Evolutionary conservation across 2,113 vertebrate genomes (phyloP).

Genomic region (Saguinus midas): DNA sequence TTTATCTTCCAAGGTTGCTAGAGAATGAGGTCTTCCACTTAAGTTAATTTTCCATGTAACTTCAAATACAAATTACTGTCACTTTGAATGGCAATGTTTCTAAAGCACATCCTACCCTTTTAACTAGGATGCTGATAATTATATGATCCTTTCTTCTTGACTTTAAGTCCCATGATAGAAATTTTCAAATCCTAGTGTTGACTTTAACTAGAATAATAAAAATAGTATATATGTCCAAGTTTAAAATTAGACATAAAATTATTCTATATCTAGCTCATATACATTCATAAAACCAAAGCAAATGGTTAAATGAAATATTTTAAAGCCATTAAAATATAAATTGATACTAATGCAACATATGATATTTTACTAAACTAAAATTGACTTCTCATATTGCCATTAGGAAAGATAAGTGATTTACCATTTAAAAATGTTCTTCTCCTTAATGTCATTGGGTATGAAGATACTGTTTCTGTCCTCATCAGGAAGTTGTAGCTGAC

Average conservation of each 20-base stretch:
- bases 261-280: background rate
- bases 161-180: background rate
- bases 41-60: background rate
- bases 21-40: background rate
- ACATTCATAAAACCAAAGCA: constrained; percentile 9
- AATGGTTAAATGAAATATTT: background rate
- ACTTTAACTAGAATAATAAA: background rate
- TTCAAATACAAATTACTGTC: background rate
- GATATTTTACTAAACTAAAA: constrained; percentile 43
- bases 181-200: background rate
- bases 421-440: background rate
- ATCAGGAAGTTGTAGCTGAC: constrained; percentile 90
- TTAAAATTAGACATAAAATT: background rate
- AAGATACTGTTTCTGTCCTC: constrained; percentile 47
- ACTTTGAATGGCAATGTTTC: background rate
- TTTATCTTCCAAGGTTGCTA: background rate
- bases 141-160: background rate
- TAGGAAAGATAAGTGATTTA: background rate
- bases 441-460: background rate
- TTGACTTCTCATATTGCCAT: background rate
- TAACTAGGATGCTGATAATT: background rate
- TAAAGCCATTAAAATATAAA: constrained; percentile 6
- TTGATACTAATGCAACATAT: background rate
- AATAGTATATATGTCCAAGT: background rate
- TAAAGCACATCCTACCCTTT: background rate